Evolutionary conservation across 2,113 vertebrate species (phyloP).

Genomic region (Ciconia maguari): DNA sequence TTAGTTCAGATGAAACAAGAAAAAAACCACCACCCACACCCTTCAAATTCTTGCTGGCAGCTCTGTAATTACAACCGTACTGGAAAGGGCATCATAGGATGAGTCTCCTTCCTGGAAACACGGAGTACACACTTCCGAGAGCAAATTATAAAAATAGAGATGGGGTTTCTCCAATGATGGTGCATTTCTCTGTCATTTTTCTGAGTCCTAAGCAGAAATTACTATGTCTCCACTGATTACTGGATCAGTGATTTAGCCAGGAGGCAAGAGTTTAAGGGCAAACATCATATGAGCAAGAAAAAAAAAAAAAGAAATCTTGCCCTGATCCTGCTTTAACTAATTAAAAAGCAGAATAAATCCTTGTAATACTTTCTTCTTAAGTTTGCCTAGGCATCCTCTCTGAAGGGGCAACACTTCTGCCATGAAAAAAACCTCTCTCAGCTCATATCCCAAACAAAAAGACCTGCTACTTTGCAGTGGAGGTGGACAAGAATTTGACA

Average conservation of each 20-base stretch:
- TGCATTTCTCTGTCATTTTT: not conserved
- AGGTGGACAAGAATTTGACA: not conserved
- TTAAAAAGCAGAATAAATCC: not conserved
- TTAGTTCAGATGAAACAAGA: not conserved
- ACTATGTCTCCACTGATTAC: not conserved
- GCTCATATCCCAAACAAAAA: not conserved
- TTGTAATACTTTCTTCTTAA: not conserved
- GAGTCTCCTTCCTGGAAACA: slow-evolving; percentile 58
- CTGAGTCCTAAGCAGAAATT: not conserved
- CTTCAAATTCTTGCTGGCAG: not conserved
- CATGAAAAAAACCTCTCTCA: not conserved
- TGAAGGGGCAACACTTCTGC: not conserved
- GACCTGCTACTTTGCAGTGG: not conserved
- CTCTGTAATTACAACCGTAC: not conserved
- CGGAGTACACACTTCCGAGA: not conserved
- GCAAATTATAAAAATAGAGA: slow-evolving; percentile 30
- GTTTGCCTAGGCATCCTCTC: not conserved
- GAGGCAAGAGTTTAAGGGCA: not conserved
- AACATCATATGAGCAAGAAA: not conserved
- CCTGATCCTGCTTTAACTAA: not conserved
- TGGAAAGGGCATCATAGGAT: slow-evolving; percentile 24
- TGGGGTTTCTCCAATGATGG: slow-evolving; percentile 9
- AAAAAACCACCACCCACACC: not conserved
- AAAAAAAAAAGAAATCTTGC: not conserved
- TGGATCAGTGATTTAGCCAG: not conserved